A percentile compares a stretch with the other conserved stretches of the same genome.
Evolutionary conservation across 2,797 vertebrate species (phyloP).

Genomic region (Picus viridis): DNA sequence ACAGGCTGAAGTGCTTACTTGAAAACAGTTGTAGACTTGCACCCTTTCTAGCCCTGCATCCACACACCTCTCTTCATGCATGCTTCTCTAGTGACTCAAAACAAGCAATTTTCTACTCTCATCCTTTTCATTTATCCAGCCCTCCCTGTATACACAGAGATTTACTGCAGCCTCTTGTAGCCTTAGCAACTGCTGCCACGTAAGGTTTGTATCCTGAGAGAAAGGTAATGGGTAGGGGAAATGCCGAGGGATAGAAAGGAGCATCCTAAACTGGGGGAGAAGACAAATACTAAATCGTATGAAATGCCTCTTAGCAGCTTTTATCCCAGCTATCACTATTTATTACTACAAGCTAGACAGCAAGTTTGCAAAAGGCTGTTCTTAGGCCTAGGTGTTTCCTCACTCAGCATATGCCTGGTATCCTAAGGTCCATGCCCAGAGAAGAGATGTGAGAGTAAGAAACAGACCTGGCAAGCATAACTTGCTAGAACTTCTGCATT

Average conservation of each 20-base stretch:
- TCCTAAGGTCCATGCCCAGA: rapidly evolving
- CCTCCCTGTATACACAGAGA: not conserved
- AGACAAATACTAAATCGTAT: not conserved
- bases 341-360: not conserved
- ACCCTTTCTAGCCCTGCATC: not conserved
- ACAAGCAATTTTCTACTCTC: slow-evolving; percentile 57
- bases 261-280: not conserved
- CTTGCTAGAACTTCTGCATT: not conserved
- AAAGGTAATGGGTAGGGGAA: slow-evolving; percentile 5
- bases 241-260: not conserved
- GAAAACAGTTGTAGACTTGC: not conserved
- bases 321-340: not conserved
- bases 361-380: not conserved
- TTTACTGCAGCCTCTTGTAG: slow-evolving; percentile 52
- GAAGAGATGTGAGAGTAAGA: not conserved
- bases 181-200: slow-evolving; percentile 61
- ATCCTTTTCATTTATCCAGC: slow-evolving; percentile 3
- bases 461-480: not conserved
- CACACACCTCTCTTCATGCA: not conserved
- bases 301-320: not conserved
- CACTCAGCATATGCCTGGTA: not conserved
- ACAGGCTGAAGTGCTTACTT: not conserved
- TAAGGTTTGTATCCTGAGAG: not conserved
- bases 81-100: not conserved
- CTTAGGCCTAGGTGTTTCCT: not conserved